Evolutionary conservation across 2,888 invertebrate genomes (phyloP).

Genomic region (Ernsta delagoae): DNA sequence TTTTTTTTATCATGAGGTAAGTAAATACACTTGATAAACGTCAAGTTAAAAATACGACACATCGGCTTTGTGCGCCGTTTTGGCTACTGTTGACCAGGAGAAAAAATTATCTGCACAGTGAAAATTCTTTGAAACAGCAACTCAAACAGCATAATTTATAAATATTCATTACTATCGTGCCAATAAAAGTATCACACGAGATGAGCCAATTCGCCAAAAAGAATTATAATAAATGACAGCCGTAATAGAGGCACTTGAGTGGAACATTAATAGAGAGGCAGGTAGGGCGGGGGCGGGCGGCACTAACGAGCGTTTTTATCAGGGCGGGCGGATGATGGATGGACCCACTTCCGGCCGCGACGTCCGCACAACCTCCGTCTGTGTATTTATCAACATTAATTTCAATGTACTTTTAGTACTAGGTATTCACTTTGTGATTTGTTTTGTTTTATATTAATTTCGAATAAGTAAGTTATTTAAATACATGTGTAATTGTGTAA

Average conservation of each 20-base stretch:
- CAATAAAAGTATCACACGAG: constrained; percentile 44
- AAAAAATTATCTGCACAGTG: too few relatives aligned
- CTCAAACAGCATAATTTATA: too few relatives aligned
- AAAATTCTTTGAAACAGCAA: too few relatives aligned
- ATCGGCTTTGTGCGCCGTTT: too few relatives aligned
- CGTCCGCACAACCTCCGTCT: constrained; percentile 72
- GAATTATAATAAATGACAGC: constrained; percentile 83
- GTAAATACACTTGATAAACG: too few relatives aligned
- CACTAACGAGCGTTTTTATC: constrained; percentile 84
- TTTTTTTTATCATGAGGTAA: too few relatives aligned
- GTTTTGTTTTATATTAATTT: constrained; percentile 21
- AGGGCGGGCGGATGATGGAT: constrained; percentile 83
- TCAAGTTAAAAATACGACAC: too few relatives aligned
- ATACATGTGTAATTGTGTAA: too few relatives aligned
- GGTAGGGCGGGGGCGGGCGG: constrained; percentile 62
- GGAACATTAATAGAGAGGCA: constrained; percentile 82
- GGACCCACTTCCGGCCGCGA: constrained; percentile 76
- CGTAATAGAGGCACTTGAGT: constrained; percentile 83
- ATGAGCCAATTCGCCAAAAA: constrained; percentile 82
- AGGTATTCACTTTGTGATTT: constrained; percentile 33
- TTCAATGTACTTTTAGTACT: constrained; percentile 53
- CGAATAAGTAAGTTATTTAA: not conserved
- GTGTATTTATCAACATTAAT: constrained; percentile 82
- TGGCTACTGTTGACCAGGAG: too few relatives aligned
- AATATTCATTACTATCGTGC: too few relatives aligned